These are phyloP conservation scores for Rutilus rutilus DNA, from an alignment of 2,113 vertebrate genomes.

Conservation along the genomic window DNA sequence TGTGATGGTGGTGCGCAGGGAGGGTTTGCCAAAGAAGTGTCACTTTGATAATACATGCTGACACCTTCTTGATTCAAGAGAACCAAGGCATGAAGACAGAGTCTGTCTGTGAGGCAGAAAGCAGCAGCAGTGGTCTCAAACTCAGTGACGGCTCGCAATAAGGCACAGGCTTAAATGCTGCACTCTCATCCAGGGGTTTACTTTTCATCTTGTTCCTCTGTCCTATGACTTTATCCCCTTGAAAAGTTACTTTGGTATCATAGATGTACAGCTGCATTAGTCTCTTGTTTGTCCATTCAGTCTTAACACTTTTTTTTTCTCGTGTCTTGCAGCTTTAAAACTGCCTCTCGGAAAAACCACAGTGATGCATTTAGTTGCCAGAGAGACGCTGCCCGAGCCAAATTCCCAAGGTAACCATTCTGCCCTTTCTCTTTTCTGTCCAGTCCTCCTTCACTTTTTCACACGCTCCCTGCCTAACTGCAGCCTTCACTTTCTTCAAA, in stretches of 20 bases:
- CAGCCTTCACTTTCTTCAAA: slow-evolving; percentile 30
- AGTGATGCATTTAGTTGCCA: slow-evolving; percentile 99
- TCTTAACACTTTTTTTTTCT: slow-evolving; percentile 40
- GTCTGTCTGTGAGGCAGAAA: neutral
- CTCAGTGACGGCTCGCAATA: neutral
- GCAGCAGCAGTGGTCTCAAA: neutral
- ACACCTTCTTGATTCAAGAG: neutral
- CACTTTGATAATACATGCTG: slow-evolving; percentile 19
- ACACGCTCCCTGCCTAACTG: slow-evolving; percentile 60
- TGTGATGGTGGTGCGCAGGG: neutral
- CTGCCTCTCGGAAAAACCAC: slow-evolving; percentile 97
- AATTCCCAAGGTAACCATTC: slow-evolving; percentile 95
- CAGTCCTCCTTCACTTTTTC: slow-evolving; percentile 61
- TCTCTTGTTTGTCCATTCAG: slow-evolving; percentile 28
- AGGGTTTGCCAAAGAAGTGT: neutral
- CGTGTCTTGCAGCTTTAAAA: slow-evolving; percentile 86
- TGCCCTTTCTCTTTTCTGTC: slow-evolving; percentile 32
- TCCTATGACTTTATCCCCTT: neutral
- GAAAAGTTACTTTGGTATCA: slow-evolving; percentile 15
- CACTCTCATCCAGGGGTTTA: slow-evolving; percentile 11
- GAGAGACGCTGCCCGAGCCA: slow-evolving; percentile 98
- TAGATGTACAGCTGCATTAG: slow-evolving; percentile 31
- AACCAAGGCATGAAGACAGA: neutral
- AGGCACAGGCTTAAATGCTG: neutral
- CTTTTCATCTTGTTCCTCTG: neutral